Evolutionary conservation across 2,797 vertebrate genomes (phyloP).

Genomic region (Bradypus variegatus): DNA sequence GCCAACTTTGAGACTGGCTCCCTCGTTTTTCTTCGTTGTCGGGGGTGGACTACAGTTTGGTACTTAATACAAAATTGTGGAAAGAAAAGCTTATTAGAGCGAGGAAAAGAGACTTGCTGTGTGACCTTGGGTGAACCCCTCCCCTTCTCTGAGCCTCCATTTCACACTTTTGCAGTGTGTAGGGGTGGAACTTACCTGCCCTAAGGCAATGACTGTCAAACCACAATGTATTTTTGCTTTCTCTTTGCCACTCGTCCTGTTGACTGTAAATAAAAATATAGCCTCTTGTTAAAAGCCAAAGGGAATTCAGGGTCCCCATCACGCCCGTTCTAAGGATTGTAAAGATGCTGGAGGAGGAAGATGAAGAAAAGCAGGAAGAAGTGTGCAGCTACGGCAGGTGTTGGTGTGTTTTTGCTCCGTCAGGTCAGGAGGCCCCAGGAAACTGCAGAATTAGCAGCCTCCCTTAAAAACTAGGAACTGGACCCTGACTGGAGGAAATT

Average conservation of each 20-base stretch:
- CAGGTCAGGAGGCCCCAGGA: not conserved
- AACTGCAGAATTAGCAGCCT: not conserved
- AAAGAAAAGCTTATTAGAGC: conserved; percentile 56
- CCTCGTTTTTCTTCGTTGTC: conserved; percentile 59
- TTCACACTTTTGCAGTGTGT: not conserved
- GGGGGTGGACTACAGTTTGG: conserved; percentile 58
- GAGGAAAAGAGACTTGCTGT: conserved; percentile 44
- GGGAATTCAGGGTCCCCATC: not conserved
- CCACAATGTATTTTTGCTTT: not conserved
- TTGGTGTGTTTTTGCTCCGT: not conserved
- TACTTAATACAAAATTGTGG: conserved; percentile 49
- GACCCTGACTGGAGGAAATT: not conserved
- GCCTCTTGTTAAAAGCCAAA: conserved; percentile 26
- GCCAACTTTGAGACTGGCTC: conserved; percentile 69
- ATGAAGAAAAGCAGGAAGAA: not conserved
- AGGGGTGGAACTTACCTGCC: not conserved
- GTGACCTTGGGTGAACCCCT: conserved; percentile 54
- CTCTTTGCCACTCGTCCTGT: not conserved
- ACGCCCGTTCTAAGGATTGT: not conserved
- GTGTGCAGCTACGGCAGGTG: not conserved
- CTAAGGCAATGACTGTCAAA: not conserved
- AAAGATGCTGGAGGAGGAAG: not conserved
- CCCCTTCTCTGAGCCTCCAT: not conserved
- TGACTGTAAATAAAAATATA: conserved; percentile 12
- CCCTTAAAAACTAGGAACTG: conserved; percentile 1